phyloP scores from a whole-genome alignment of 2,113 vertebrate species.

The Camelus dromedarius region DNA sequence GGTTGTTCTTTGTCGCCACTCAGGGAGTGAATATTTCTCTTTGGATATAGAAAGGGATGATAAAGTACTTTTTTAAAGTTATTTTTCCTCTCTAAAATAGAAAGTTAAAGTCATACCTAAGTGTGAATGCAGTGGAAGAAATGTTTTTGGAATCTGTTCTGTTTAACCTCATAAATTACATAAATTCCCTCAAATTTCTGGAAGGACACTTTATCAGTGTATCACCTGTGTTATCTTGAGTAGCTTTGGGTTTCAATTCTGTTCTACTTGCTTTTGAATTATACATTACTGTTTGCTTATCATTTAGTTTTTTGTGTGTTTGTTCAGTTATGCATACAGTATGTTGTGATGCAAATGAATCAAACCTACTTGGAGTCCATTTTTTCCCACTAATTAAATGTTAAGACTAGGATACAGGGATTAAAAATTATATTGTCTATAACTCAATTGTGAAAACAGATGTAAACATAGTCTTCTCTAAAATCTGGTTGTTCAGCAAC shows the following conservation, averaged over 20 bases:
- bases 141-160: background rate
- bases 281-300: background rate
- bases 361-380: background rate
- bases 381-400: background rate
- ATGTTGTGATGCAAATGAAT: background rate
- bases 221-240: background rate
- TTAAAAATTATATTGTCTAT: background rate
- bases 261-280: background rate
- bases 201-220: background rate
- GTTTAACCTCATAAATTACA: background rate
- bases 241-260: background rate
- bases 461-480: background rate
- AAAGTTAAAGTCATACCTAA: background rate
- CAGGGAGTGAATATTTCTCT: background rate
- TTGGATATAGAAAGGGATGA: background rate
- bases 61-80: background rate
- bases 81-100: conserved; percentile 51
- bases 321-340: background rate
- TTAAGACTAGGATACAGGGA: background rate
- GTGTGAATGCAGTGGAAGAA: conserved; percentile 33
- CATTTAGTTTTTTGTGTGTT: background rate
- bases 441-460: background rate
- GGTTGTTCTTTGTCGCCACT: background rate
- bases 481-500: background rate
- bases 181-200: background rate